Conservation (phyloP, 2,888 invertebrate species). For the Trissoscelio sp. region DNA sequence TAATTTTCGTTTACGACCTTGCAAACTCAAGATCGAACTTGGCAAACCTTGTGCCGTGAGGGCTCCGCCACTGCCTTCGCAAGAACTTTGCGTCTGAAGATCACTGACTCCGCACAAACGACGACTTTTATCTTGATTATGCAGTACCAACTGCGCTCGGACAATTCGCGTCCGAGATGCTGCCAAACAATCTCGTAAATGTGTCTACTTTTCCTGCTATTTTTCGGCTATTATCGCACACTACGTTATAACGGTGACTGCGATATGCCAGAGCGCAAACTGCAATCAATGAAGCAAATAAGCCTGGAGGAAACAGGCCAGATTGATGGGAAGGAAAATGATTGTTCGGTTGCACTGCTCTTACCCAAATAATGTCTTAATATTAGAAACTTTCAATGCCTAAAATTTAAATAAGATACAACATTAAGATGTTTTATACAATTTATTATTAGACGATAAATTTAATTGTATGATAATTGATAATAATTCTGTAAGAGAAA, state of each 20-base stretch:
- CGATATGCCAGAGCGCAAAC: slow-evolving; percentile 12
- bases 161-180: slow-evolving; percentile 20
- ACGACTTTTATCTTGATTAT: slow-evolving; percentile 62
- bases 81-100: slow-evolving; percentile 40
- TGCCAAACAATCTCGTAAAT: slow-evolving; percentile 64
- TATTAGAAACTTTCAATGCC: too few relatives aligned
- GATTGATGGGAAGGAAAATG: background rate
- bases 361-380: too few relatives aligned
- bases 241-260: background rate
- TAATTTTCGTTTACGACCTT: slow-evolving; percentile 66
- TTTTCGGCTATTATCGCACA: slow-evolving; percentile 33
- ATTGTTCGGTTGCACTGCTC: too few relatives aligned
- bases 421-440: too few relatives aligned
- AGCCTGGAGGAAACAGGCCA: slow-evolving; percentile 1
- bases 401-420: too few relatives aligned
- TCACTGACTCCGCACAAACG: slow-evolving; percentile 31
- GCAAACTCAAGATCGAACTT: slow-evolving; percentile 64
- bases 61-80: slow-evolving; percentile 22
- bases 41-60: slow-evolving; percentile 46
- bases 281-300: slow-evolving; percentile 38
- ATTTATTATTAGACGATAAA: too few relatives aligned
- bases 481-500: too few relatives aligned
- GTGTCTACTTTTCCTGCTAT: slow-evolving; percentile 51
- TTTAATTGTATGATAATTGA: too few relatives aligned
- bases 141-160: slow-evolving; percentile 50